Evolutionary conservation across 2,113 vertebrate genomes (phyloP), one percentile per base, ranked within the genome.

Genomic region (Nothoprocta pentlandii): DNA sequence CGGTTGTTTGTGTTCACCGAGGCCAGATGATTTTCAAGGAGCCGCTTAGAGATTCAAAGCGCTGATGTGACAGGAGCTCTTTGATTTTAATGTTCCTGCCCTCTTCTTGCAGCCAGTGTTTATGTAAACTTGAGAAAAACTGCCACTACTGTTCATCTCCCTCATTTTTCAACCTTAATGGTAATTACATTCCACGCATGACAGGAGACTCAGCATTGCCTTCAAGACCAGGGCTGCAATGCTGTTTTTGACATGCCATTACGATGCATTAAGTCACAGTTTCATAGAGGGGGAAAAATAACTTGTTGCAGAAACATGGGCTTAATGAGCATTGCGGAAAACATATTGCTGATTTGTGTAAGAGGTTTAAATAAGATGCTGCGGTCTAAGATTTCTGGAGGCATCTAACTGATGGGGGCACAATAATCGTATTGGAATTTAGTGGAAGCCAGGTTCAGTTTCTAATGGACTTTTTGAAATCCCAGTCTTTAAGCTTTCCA

Each of bases 141-240:
- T 98, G 98, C 97, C 97, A 97, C 97, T 97, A 92, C 96, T 96
- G 95, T 96, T 98, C 97, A 96, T 96, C 95, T 76, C 92, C 80
- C 97, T 98, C 97, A 88, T 98, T 98, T 98, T 98, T 98, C 98
- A 98, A 47, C 96, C 96, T 96, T 98, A 98, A 98, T 98, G 96
- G 94, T 97, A 97, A 98, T 98, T 97, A 97, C 97, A 98, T 97
- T 97, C 97, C 97, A 96, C 3, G 95, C 97, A 87, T 97, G 94
- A 85, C 96, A 96, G 96, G 92, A 98, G 97, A 94, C 89, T 94
- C 90, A 93, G 94, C 88, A 22, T 95, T 30, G 75, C 85, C 54
- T 87, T 96, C 85, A 91, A 90, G 85, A 91, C 22, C 0, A 28
- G 89, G 64, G 62, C 82, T 85, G 90, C 81, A 92, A 77, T 11